Conservation (phyloP, 1,140 invertebrate species). For the Drosophila repleta region DNA sequence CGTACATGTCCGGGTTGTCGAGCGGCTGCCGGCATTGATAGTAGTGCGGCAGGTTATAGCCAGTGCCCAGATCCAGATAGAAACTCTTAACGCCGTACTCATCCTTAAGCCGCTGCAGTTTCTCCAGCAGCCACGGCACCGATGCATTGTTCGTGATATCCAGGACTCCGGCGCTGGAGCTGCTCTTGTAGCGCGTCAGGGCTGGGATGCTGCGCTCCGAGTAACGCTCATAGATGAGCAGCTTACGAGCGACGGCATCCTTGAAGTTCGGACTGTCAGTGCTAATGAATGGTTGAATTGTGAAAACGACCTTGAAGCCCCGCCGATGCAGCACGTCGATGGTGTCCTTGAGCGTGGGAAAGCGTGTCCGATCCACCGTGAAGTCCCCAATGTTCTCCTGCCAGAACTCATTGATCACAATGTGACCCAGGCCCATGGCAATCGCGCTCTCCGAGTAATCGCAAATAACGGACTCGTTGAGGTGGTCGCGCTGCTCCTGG, state of each 20-base stretch:
- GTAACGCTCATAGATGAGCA: conserved; percentile 89
- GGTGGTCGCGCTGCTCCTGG: conserved; percentile 85
- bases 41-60: conserved; percentile 93
- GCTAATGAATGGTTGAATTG: conserved; percentile 93
- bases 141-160: conserved; percentile 93
- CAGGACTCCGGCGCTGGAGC: conserved; percentile 90
- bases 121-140: conserved; percentile 91
- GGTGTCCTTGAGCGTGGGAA: conserved; percentile 90
- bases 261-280: conserved; percentile 92
- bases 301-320: conserved; percentile 93
- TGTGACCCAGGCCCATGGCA: conserved; percentile 90
- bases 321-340: conserved; percentile 92
- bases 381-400: conserved; percentile 92
- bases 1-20: conserved; percentile 92
- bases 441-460: conserved; percentile 93
- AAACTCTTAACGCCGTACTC: conserved; percentile 94
- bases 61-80: conserved; percentile 95
- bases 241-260: conserved; percentile 88
- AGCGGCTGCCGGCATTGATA: conserved; percentile 90
- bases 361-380: conserved; percentile 88
- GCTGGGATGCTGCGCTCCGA: conserved; percentile 90
- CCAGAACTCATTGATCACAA: conserved; percentile 93
- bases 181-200: conserved; percentile 90
- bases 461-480: conserved; percentile 89
- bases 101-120: conserved; percentile 88